phyloP scores from a whole-genome alignment of 2,888 invertebrate genomes.

The Poecilus cupreus region DNA sequence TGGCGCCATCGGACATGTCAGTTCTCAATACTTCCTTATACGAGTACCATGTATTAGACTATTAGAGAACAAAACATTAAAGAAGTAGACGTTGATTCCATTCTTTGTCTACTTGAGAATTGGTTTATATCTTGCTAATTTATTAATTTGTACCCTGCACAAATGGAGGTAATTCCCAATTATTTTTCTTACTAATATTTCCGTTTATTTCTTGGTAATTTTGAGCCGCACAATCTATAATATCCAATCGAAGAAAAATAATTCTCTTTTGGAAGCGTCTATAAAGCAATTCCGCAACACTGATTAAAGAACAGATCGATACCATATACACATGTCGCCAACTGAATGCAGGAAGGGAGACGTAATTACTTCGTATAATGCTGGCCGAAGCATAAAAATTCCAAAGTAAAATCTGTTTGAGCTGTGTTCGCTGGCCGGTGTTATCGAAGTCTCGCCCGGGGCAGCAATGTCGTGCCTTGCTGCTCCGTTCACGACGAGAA shows the following conservation, averaged over 20 bases:
- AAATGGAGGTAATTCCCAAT: too few species aligned
- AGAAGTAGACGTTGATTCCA: too few species aligned
- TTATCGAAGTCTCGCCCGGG: conserved; percentile 35
- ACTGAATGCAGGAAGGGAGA: conserved; percentile 19
- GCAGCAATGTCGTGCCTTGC: conserved; percentile 9
- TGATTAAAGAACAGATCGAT: conserved; percentile 27
- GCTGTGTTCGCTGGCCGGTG: not conserved
- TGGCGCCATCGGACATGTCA: too few species aligned
- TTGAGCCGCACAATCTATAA: not conserved
- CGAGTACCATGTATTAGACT: too few species aligned
- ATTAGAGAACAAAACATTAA: too few species aligned
- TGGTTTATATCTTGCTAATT: too few species aligned
- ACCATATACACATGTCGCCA: conserved; percentile 18
- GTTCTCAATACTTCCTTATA: too few species aligned
- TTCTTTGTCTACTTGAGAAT: too few species aligned
- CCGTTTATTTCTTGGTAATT: too few species aligned
- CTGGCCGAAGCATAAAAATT: conserved; percentile 28
- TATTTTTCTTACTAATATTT: too few species aligned
- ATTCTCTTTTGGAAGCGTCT: not conserved
- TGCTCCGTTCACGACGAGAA: not conserved
- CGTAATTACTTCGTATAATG: conserved; percentile 16
- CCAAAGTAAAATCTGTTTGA: conserved; percentile 31
- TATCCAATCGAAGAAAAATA: conserved; percentile 6
- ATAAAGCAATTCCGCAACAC: conserved; percentile 1
- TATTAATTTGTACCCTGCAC: too few species aligned